phyloP scores from a whole-genome alignment of 2,888 invertebrate genomes.

The Acanthosepion esculentum region DNA sequence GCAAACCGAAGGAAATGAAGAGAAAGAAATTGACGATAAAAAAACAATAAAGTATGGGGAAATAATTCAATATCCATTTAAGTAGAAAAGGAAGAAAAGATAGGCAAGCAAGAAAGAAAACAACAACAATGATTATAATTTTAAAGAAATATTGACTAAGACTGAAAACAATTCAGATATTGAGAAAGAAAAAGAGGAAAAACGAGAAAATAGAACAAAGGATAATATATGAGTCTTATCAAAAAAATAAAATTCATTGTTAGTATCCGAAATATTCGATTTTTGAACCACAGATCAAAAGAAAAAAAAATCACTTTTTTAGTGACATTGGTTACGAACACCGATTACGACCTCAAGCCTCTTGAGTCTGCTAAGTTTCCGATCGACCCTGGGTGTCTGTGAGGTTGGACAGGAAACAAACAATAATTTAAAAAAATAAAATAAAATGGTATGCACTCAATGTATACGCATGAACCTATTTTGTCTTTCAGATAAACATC shows the following conservation, averaged over 20 bases:
- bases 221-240: too few relatives aligned
- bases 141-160: too few relatives aligned
- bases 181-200: too few relatives aligned
- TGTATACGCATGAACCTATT: background rate
- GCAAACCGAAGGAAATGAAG: too few relatives aligned
- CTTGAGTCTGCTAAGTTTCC: background rate
- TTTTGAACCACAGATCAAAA: background rate
- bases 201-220: too few relatives aligned
- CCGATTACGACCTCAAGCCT: background rate
- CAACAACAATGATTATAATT: background rate
- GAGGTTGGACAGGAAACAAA: background rate
- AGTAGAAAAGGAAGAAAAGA: background rate
- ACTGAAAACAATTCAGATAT: too few relatives aligned
- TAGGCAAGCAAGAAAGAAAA: background rate
- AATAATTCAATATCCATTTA: too few relatives aligned
- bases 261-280: background rate
- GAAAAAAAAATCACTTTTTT: background rate
- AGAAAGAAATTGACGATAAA: too few relatives aligned
- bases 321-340: background rate
- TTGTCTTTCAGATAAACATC: background rate
- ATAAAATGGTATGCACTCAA: background rate
- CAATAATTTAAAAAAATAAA: background rate
- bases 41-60: too few relatives aligned
- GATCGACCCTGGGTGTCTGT: background rate
- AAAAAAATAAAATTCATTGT: background rate